Evolutionary conservation across 2,113 vertebrate genomes (phyloP).

Genomic region (Corapipo altera): DNA sequence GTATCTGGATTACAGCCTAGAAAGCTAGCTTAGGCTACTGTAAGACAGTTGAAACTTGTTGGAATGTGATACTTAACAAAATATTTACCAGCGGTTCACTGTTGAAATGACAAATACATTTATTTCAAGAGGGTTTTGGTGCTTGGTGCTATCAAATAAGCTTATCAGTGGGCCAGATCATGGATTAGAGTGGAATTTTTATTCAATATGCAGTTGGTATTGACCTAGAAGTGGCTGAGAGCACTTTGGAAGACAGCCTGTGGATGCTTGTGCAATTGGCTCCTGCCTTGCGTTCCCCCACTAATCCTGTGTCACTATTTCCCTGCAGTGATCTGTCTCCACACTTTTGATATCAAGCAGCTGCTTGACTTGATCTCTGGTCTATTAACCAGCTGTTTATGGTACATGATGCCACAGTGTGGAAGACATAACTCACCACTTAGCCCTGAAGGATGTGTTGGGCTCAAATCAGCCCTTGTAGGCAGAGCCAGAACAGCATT

Average conservation of each 20-base stretch:
- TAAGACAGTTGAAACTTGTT: neutral
- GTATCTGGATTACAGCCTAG: neutral
- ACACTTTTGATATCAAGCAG: neutral
- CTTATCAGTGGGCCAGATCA: neutral
- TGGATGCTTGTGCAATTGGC: neutral
- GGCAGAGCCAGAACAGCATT: neutral
- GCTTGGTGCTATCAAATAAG: neutral
- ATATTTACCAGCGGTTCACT: neutral
- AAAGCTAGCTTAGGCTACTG: neutral
- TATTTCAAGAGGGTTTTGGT: neutral
- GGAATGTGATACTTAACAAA: neutral
- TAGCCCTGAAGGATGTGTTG: neutral
- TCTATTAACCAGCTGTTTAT: neutral
- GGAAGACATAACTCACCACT: rapidly evolving
- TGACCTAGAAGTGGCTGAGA: neutral
- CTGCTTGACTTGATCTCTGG: neutral
- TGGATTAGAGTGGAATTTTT: neutral
- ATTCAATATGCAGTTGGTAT: neutral
- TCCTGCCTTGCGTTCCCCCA: rapidly evolving
- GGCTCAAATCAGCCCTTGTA: neutral
- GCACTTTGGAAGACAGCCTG: neutral
- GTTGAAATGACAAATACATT: neutral
- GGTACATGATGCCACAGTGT: neutral
- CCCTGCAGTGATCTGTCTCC: neutral
- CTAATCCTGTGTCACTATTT: neutral